Percentiles rank a stretch among this genome's conserved stretches.
Evolutionary conservation across 1,140 invertebrate species (phyloP).

Genomic region (Monochamus saltuarius): DNA sequence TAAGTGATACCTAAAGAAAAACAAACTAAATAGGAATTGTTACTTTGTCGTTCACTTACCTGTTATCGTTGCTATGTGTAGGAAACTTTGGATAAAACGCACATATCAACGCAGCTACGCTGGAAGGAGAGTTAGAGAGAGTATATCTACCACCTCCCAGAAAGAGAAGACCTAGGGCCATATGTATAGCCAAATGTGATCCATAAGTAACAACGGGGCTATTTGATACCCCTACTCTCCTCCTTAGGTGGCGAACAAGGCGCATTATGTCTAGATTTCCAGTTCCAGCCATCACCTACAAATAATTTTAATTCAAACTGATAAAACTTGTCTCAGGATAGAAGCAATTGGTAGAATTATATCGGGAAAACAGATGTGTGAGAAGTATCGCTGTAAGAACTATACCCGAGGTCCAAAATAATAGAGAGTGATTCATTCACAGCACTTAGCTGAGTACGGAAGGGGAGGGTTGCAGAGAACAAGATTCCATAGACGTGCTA

Average conservation of each 20-base stretch:
- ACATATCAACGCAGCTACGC: constrained; percentile 85
- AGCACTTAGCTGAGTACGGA: too few species aligned
- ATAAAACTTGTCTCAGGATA: too few species aligned
- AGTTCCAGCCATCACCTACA: constrained; percentile 87
- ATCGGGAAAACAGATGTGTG: too few species aligned
- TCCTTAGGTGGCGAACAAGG: constrained; percentile 79
- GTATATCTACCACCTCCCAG: constrained; percentile 91
- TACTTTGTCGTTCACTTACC: constrained; percentile 53
- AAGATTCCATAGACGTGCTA: too few species aligned
- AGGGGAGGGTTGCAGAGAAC: too few species aligned
- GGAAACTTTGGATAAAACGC: constrained; percentile 97
- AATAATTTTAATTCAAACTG: constrained; percentile 19
- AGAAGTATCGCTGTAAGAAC: too few species aligned
- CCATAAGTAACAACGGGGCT: constrained; percentile 80
- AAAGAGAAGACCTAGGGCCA: constrained; percentile 90
- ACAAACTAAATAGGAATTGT: not conserved
- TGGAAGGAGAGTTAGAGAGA: constrained; percentile 77
- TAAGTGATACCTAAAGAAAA: constrained; percentile 79
- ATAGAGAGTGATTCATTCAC: too few species aligned
- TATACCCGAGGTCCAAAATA: too few species aligned
- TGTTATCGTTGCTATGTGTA: constrained; percentile 93
- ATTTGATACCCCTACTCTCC: constrained; percentile 65
- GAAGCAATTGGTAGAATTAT: too few species aligned
- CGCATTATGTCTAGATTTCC: constrained; percentile 86
- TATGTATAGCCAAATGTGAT: constrained; percentile 91